Evolutionary conservation across 2,113 vertebrate species (phyloP).

Genomic region (Ailuropoda melanoleuca): DNA sequence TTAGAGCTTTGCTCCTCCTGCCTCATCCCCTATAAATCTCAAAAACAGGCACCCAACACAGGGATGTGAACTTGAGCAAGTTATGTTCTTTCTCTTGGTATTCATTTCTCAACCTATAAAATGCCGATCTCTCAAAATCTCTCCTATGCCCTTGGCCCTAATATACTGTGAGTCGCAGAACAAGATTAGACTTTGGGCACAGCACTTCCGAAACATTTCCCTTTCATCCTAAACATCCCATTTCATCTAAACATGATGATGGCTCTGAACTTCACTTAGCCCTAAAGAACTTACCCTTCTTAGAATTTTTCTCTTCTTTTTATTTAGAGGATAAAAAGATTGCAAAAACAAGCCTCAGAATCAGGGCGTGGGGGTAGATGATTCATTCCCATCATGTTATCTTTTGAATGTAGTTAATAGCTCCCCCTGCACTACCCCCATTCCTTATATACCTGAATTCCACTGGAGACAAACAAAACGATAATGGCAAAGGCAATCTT

Average conservation of each 20-base stretch:
- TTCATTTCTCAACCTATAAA: conserved; percentile 24
- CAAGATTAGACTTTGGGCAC: neutral
- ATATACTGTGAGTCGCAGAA: neutral
- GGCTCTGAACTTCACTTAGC: neutral
- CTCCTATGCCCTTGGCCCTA: neutral
- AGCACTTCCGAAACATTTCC: neutral
- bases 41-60: neutral
- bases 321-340: conserved; percentile 15
- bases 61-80: neutral
- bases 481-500: conserved; percentile 54
- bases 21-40: neutral
- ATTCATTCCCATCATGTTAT: conserved; percentile 32
- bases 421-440: neutral
- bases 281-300: neutral
- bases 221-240: neutral
- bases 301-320: conserved; percentile 8
- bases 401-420: conserved; percentile 47
- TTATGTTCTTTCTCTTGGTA: neutral
- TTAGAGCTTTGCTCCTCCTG: neutral
- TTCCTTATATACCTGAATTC: conserved; percentile 59
- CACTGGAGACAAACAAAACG: conserved; percentile 56
- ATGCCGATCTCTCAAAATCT: neutral
- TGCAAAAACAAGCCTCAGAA: neutral
- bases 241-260: neutral
- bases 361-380: neutral